phyloP scores from a whole-genome alignment of 2,888 invertebrate species.

The Chloroclystis v-ata region DNA sequence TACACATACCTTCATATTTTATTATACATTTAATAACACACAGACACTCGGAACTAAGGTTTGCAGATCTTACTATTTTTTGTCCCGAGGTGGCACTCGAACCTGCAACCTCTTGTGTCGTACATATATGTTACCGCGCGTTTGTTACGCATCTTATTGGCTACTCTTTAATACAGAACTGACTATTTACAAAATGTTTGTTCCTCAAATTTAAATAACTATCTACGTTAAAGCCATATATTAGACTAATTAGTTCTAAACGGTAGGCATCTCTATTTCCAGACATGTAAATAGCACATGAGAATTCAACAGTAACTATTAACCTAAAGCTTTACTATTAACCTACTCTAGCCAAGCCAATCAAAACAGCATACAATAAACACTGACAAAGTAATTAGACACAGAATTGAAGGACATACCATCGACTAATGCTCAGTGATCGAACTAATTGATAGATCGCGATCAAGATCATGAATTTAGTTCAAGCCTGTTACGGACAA shows the following conservation, averaged over 20 bases:
- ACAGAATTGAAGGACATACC: conserved; percentile 15
- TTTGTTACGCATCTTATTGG: too few species aligned
- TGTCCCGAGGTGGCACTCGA: too few species aligned
- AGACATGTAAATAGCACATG: neutral
- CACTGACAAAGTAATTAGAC: conserved; percentile 19
- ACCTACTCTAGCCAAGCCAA: conserved; percentile 7
- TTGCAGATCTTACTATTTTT: too few species aligned
- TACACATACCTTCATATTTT: too few species aligned
- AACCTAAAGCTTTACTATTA: conserved; percentile 8
- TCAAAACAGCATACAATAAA: conserved; percentile 14
- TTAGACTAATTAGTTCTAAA: neutral
- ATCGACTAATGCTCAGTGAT: conserved; percentile 30
- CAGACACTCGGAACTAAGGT: too few species aligned
- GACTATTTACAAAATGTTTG: too few species aligned
- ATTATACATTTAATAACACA: too few species aligned
- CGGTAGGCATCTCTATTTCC: neutral
- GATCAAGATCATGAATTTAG: conserved; percentile 41
- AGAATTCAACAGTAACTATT: conserved; percentile 1
- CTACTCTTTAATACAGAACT: too few species aligned
- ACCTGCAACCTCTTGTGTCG: too few species aligned
- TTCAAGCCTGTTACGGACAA: conserved; percentile 26
- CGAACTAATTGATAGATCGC: conserved; percentile 53
- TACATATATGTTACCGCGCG: too few species aligned
- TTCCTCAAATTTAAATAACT: conserved; percentile 12
- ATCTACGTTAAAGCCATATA: too few species aligned